Conservation (phyloP, 2,888 invertebrate species). For the Eumacrocentrus americanus region DNA sequence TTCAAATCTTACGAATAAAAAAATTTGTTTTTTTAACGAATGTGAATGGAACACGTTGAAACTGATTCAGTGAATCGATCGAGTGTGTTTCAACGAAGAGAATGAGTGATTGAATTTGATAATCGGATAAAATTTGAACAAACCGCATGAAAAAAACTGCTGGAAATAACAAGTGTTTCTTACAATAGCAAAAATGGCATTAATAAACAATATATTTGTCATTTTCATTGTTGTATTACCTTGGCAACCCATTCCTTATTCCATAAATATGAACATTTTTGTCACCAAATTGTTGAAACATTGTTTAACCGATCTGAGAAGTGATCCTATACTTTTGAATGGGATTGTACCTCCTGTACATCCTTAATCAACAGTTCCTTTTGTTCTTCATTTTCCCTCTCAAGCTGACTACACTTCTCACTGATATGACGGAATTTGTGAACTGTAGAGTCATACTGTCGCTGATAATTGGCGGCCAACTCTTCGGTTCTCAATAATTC, state of each 20-base stretch:
- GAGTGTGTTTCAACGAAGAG: too few species aligned
- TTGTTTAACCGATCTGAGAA: too few species aligned
- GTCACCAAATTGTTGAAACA: too few species aligned
- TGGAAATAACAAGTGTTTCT: too few species aligned
- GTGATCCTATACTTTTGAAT: too few species aligned
- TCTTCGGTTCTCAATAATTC: slow-evolving; percentile 41
- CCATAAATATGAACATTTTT: too few species aligned
- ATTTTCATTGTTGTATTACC: too few species aligned
- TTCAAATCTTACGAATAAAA: background rate
- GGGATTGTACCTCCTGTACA: too few species aligned
- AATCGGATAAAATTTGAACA: background rate
- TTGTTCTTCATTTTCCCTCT: slow-evolving; percentile 43
- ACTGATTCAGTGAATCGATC: background rate
- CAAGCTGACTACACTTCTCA: slow-evolving; percentile 35
- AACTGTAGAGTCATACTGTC: slow-evolving; percentile 32
- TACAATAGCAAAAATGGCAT: too few species aligned
- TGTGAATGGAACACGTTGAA: background rate
- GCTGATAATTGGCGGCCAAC: slow-evolving; percentile 28
- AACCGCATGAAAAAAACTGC: too few species aligned
- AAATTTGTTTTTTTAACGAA: background rate
- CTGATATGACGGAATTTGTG: slow-evolving; percentile 35
- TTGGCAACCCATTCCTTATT: too few species aligned
- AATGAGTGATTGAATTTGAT: background rate
- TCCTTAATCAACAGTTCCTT: slow-evolving; percentile 37
- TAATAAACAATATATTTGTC: too few species aligned